Base-by-base conservation (phyloP, 2,888 invertebrate genomes). In the Rhopalosiphum nymphaeae region DNA sequence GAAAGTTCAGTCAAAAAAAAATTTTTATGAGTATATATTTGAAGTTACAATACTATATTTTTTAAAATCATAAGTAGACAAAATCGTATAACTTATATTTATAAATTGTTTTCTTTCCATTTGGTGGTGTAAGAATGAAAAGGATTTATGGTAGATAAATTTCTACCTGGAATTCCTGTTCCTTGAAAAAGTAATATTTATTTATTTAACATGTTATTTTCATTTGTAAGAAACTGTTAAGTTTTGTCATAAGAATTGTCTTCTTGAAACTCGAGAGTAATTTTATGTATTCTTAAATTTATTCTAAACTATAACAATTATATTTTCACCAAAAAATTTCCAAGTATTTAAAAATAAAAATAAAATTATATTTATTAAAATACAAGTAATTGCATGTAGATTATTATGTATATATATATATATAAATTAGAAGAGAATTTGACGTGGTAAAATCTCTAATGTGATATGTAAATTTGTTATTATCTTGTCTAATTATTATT, bases 31-130 rank as follows among this genome's bases (percentile, higher is more conserved):
- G 44, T 46, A 46, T 2, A 1, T 49, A 1, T 49, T 13, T 49
- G 13, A 49, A 49, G 49, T 49, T 49, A 49, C 49, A 49, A 49
- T 25, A 36, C 78, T 85, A 85, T 85, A 78, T 44, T 29, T 36
- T 44, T 85, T 85, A 13, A 57, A 57, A 42, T 42, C 26, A 5
- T 26, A 56, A 26, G 36, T 13, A 88, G 26, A 88, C 36, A 89
- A 89, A 13, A 42, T 1, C 2, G 13, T 0, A 57, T 10, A 89
- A 42, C 89, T 87, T n/a, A 13, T 89, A 89, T 57, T 57, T 89
- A 53, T 42, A 89, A 42, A 42, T 89, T 57, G 56, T 89, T 89
- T 89, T 57, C 26, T 89, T 89, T 57, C 56, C 56, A 57, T 89
- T 89, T 26, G 87, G 42, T 26, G 36, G 78, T 78, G 36, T 36